These are phyloP conservation scores for Lasioglossum marginatum DNA, from an alignment of 2,888 invertebrate genomes.

Conservation along the genomic window DNA sequence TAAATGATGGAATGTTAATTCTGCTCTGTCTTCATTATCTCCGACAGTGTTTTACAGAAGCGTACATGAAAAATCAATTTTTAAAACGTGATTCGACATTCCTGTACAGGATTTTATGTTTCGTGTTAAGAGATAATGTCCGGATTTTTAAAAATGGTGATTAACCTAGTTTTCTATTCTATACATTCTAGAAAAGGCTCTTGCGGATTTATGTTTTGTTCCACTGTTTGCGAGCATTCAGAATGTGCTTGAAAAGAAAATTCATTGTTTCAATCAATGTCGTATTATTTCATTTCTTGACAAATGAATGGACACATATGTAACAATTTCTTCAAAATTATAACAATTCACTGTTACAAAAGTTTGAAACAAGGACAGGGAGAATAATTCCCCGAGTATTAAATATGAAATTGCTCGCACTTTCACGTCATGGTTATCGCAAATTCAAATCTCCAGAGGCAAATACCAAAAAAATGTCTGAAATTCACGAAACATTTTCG, in stretches of 20 bases:
- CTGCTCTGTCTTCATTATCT: background rate
- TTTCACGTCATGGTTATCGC: too few species aligned
- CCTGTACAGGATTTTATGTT: background rate
- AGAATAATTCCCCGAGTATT: background rate
- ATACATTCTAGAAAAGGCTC: background rate
- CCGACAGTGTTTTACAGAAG: background rate
- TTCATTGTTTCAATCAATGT: background rate
- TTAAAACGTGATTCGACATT: background rate
- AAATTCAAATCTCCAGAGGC: background rate
- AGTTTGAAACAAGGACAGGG: background rate
- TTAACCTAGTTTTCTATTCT: background rate
- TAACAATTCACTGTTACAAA: background rate
- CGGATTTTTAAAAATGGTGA: background rate
- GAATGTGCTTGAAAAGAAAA: background rate
- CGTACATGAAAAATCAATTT: too few species aligned
- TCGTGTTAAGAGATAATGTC: background rate
- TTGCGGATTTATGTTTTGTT: background rate
- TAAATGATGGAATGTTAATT: background rate
- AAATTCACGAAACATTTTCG: background rate
- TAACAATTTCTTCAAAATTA: background rate
- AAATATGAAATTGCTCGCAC: background rate
- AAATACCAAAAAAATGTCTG: background rate
- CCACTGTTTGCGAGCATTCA: background rate
- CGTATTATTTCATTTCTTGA: too few species aligned
- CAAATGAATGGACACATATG: too few species aligned